phyloP scores from a whole-genome alignment of 1,140 invertebrate genomes.

The Drosophila carrolli region DNA sequence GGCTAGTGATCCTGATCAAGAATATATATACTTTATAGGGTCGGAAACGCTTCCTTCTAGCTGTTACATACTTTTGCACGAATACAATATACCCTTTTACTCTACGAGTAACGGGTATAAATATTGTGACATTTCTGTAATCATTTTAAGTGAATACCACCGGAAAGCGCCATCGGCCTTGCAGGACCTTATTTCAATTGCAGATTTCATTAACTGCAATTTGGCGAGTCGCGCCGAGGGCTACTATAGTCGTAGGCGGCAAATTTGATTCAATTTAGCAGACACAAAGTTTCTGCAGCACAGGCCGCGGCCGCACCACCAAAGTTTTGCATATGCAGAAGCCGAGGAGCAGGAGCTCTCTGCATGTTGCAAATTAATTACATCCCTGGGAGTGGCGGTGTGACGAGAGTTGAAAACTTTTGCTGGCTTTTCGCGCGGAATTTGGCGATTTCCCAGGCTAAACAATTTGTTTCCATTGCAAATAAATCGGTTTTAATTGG shows the following conservation, averaged over 20 bases:
- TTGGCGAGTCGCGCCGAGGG: conserved; percentile 25
- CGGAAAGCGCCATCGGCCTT: background rate
- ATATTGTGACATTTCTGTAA: background rate
- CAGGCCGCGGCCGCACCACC: conserved; percentile 15
- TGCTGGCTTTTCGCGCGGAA: conserved; percentile 4
- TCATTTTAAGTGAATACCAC: conserved; percentile 45
- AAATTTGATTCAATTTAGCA: conserved; percentile 63
- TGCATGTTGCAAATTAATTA: conserved; percentile 48
- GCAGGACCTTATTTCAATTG: conserved; percentile 48
- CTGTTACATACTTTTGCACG: too few relatives aligned
- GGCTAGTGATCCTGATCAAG: too few relatives aligned
- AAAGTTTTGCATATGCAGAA: conserved; percentile 46
- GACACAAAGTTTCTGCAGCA: conserved; percentile 10
- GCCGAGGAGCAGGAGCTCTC: conserved; percentile 7
- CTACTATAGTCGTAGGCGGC: conserved; percentile 4
- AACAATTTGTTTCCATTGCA: conserved; percentile 23
- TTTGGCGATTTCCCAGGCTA: conserved; percentile 18
- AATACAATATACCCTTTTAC: too few relatives aligned
- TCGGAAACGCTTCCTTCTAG: too few relatives aligned
- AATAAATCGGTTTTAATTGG: conserved; percentile 29
- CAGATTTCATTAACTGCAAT: conserved; percentile 61
- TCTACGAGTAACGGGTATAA: too few relatives aligned
- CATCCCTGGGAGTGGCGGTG: conserved; percentile 24
- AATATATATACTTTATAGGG: too few relatives aligned
- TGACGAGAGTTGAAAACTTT: conserved; percentile 34